These are phyloP conservation scores for Petrocephalus schoutedeni DNA, from an alignment of 2,797 vertebrate genomes.

Conservation along the genomic window DNA sequence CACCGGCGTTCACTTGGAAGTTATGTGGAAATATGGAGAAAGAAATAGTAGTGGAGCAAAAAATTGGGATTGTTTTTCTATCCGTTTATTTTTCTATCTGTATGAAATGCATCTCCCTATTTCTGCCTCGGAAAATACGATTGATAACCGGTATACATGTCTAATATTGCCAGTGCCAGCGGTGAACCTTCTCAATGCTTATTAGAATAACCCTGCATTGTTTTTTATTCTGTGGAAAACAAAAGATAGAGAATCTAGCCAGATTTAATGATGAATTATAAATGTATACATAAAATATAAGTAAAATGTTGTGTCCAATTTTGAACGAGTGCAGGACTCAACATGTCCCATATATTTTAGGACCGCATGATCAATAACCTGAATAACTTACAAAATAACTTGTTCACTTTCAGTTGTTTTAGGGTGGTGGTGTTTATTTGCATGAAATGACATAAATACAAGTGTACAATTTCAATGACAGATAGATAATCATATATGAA, in stretches of 20 bases:
- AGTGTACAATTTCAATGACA: background rate
- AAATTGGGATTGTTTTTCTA: background rate
- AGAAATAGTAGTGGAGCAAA: background rate
- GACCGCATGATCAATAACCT: background rate
- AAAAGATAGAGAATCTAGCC: background rate
- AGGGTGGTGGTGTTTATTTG: background rate
- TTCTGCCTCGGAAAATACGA: background rate
- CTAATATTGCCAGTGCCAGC: background rate
- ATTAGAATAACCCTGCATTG: background rate
- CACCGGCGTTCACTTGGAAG: background rate
- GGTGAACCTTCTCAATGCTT: background rate
- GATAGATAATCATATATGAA: background rate
- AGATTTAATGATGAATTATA: background rate
- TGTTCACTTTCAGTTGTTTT: background rate
- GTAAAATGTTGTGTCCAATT: background rate
- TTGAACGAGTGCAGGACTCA: background rate
- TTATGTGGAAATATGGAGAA: background rate
- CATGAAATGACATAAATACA: background rate
- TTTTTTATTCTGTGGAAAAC: background rate
- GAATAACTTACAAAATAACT: background rate
- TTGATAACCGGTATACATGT: background rate
- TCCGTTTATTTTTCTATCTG: no score
- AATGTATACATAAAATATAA: background rate
- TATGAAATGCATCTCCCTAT: background rate
- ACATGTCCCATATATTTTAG: background rate